Evolutionary conservation across 2,888 invertebrate genomes (phyloP).

Genomic region (Teleiodes luculella): DNA sequence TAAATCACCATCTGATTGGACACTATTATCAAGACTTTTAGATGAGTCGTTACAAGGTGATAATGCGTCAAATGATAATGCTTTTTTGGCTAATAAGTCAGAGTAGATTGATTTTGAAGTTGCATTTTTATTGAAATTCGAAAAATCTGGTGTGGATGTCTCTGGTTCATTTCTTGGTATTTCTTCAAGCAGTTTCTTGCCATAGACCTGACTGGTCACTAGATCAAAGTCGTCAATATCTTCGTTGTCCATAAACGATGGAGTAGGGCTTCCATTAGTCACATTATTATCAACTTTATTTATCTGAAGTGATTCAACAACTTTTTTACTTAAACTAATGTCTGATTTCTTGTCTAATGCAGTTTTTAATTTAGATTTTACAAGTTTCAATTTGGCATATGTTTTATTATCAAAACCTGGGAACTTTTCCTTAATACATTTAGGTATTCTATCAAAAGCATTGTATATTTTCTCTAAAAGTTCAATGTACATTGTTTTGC

Average conservation of each 20-base stretch:
- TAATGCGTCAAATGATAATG: slow-evolving; percentile 47
- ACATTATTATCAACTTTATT: slow-evolving; percentile 24
- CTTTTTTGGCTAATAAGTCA: slow-evolving; percentile 45
- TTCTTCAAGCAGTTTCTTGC: slow-evolving; percentile 26
- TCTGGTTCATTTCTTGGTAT: slow-evolving; percentile 23
- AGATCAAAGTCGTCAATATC: slow-evolving; percentile 49
- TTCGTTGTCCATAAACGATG: slow-evolving; percentile 35
- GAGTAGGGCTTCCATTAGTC: slow-evolving; percentile 32
- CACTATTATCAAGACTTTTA: slow-evolving; percentile 34
- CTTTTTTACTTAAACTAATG: slow-evolving; percentile 24
- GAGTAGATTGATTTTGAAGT: slow-evolving; percentile 47
- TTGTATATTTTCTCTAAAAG: slow-evolving; percentile 81
- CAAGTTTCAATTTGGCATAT: slow-evolving; percentile 76
- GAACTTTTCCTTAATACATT: slow-evolving; percentile 78
- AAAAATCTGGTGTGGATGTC: slow-evolving; percentile 54
- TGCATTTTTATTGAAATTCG: slow-evolving; percentile 33
- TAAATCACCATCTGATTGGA: slow-evolving; percentile 26
- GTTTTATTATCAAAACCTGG: slow-evolving; percentile 78
- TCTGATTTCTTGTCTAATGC: slow-evolving; percentile 60
- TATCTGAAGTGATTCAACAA: slow-evolving; percentile 23
- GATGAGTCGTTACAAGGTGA: slow-evolving; percentile 41
- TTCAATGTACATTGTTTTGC: slow-evolving; percentile 77
- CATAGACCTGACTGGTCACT: slow-evolving; percentile 32
- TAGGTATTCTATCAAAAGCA: slow-evolving; percentile 82
- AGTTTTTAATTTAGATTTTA: slow-evolving; percentile 78